phyloP scores from a whole-genome alignment of 2,888 invertebrate species.

The Sminthurinus aureus region DNA sequence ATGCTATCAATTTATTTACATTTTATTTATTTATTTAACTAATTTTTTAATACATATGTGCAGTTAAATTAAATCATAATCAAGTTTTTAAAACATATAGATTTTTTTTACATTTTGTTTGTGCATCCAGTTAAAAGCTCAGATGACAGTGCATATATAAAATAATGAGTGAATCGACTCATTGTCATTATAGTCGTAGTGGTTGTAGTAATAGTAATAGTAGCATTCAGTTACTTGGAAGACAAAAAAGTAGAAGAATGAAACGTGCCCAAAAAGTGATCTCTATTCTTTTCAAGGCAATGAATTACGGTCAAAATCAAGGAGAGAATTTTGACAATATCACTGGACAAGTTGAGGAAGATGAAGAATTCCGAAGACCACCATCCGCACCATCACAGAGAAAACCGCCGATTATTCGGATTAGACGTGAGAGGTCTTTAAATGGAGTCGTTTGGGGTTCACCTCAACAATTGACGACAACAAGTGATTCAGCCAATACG shows the following conservation, averaged over 20 bases:
- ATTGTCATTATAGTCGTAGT: no score
- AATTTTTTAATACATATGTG: no score
- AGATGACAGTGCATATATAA: no score
- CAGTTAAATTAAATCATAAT: no score
- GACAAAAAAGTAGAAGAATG: conserved; percentile 5
- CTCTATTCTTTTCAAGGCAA: conserved; percentile 53
- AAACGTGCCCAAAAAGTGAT: conserved; percentile 45
- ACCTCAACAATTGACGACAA: conserved; percentile 35
- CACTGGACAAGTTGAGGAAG: conserved; percentile 9
- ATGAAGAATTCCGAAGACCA: conserved; percentile 22
- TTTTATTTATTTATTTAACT: no score
- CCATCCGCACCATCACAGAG: conserved; percentile 39
- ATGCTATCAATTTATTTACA: no score
- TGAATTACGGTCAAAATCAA: conserved; percentile 49
- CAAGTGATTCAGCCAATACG: conserved; percentile 37
- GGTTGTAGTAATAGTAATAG: no score
- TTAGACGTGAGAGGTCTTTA: conserved; percentile 42
- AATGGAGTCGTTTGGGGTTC: conserved; percentile 46
- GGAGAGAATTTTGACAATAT: conserved; percentile 8
- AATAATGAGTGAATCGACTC: no score
- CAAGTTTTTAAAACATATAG: no score
- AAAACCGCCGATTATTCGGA: conserved; percentile 43
- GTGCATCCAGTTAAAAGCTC: no score
- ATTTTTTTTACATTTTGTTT: no score
- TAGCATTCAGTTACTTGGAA: no score